Percentiles rank a stretch among this genome's conserved stretches.
Evolutionary conservation across 2,888 invertebrate genomes (phyloP).

Genomic region (Sipha maydis): DNA sequence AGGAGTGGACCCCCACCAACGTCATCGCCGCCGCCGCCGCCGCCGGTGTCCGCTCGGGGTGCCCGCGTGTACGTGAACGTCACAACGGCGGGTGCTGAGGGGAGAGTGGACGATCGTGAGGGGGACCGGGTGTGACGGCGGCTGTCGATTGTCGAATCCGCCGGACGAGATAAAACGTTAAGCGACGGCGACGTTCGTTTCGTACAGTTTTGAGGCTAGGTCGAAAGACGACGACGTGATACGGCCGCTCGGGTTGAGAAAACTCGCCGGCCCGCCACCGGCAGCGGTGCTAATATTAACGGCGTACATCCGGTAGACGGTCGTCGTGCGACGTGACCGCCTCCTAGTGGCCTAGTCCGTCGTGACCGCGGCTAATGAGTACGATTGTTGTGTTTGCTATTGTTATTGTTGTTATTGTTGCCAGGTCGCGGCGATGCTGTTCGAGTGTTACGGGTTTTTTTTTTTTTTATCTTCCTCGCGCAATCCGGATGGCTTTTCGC

Average conservation of each 20-base stretch:
- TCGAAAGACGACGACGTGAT: not conserved
- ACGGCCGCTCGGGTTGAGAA: slow-evolving; percentile 18
- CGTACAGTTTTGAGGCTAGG: not conserved
- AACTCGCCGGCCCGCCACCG: slow-evolving; percentile 11
- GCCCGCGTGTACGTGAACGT: not conserved
- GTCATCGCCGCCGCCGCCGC: not conserved
- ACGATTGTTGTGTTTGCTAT: not conserved
- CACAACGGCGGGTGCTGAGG: no score
- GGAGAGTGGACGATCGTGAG: not conserved
- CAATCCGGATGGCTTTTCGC: no score
- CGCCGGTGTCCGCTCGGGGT: slow-evolving; percentile 34
- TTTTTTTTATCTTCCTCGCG: no score
- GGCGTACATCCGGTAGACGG: slow-evolving; percentile 6
- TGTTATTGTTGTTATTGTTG: not conserved
- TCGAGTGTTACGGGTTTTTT: no score
- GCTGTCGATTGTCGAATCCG: slow-evolving; percentile 21
- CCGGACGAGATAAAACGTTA: slow-evolving; percentile 44
- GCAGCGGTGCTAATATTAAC: slow-evolving; percentile 28
- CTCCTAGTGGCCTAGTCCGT: slow-evolving; percentile 27
- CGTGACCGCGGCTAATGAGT: not conserved
- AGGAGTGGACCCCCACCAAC: slow-evolving; percentile 8
- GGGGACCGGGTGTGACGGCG: slow-evolving; percentile 34
- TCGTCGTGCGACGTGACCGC: slow-evolving; percentile 20
- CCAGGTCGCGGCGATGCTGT: no score
- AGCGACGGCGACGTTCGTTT: not conserved